Evolutionary conservation across 2,113 vertebrate species (phyloP).

Genomic region (Gyps fulvus): DNA sequence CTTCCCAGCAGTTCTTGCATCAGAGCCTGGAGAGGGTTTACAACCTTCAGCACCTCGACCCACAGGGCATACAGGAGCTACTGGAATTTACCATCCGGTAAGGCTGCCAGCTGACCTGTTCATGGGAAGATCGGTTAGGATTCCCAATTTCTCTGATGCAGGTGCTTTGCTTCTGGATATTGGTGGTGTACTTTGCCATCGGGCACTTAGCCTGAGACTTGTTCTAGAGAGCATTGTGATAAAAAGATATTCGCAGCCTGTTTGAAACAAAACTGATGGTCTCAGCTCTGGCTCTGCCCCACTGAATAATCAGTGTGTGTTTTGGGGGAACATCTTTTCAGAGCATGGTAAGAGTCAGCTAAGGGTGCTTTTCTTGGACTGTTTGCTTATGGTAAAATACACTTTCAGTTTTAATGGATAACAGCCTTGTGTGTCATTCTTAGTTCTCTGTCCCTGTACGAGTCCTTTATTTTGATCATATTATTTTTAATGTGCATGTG

Average conservation of each 20-base stretch:
- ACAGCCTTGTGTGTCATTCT: background rate
- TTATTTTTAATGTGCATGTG: background rate
- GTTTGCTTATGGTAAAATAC: background rate
- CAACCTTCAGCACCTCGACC: conserved; percentile 88
- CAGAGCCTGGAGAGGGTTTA: conserved; percentile 90
- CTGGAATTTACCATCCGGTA: conserved; percentile 94
- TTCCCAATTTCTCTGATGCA: background rate
- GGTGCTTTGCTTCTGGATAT: background rate
- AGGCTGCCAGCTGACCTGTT: background rate
- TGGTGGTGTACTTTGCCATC: background rate
- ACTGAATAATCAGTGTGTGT: background rate
- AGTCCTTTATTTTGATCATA: background rate
- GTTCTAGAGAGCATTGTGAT: background rate
- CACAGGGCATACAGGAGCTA: conserved; percentile 88
- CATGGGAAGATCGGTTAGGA: accelerated
- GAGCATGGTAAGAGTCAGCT: background rate
- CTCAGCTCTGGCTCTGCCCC: background rate
- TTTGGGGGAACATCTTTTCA: background rate
- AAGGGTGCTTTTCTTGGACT: background rate
- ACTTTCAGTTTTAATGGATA: background rate
- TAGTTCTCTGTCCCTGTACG: background rate
- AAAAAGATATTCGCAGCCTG: background rate
- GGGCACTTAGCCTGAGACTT: background rate
- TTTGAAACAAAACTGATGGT: background rate
- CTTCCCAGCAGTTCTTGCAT: conserved; percentile 91